Percentiles rank a stretch among this genome's conserved stretches.
phyloP scores from a whole-genome alignment of 2,797 vertebrate species.

The Coregonus sp. region DNA sequence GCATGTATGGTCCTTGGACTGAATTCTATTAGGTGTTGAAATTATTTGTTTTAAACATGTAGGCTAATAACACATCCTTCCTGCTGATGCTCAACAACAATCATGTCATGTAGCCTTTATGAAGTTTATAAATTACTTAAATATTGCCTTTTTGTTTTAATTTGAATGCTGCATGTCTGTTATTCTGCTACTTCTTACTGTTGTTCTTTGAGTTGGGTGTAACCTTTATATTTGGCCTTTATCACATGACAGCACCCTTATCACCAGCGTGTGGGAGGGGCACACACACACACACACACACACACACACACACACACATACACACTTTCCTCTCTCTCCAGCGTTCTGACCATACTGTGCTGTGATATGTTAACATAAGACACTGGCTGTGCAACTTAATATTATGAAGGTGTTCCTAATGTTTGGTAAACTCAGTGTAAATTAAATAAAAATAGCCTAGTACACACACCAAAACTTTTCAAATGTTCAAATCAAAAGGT shows the following conservation, averaged over 20 bases:
- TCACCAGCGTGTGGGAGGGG: conserved; percentile 6
- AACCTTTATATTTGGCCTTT: conserved; percentile 13
- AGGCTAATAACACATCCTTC: not conserved
- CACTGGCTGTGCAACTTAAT: not conserved
- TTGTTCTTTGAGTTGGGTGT: conserved; percentile 18
- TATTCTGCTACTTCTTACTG: conserved; percentile 2
- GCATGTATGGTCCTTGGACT: not conserved
- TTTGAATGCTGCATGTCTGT: not conserved
- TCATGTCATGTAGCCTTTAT: not conserved
- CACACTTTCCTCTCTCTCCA: no score
- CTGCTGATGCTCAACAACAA: not conserved
- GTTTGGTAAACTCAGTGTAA: no score
- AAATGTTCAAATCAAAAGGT: no score
- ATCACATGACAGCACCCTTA: conserved; percentile 2
- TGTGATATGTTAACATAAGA: conserved; percentile 1
- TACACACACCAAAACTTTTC: no score
- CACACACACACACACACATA: no score
- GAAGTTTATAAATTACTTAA: not conserved
- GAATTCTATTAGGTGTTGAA: not conserved
- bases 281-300: conserved; percentile 18
- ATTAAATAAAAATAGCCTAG: no score
- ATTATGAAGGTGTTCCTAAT: no score
- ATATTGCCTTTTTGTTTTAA: not conserved
- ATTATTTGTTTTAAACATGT: no score
- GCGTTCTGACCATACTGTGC: not conserved